phyloP scores from a whole-genome alignment of 2,113 vertebrate genomes.

The Ptychochromis oligacanthus region DNA sequence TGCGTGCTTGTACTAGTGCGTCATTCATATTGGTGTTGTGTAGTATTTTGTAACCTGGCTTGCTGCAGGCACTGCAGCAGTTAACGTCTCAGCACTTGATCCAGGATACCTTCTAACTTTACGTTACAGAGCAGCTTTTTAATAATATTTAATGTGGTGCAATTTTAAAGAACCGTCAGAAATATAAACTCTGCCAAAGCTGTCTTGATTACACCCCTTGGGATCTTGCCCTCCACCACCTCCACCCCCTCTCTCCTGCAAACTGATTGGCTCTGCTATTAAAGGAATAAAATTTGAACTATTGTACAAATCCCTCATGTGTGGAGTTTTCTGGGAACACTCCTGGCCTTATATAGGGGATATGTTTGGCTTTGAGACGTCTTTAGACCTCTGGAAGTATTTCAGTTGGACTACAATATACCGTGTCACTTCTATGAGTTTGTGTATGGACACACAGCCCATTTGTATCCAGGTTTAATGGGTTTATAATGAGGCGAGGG shows the following conservation, averaged over 20 bases:
- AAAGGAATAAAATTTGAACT: conserved; percentile 52
- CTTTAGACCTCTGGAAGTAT: conserved; percentile 42
- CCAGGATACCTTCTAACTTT: conserved; percentile 48
- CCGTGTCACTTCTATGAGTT: background rate
- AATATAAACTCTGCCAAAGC: conserved; percentile 56
- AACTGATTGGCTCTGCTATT: conserved; percentile 21
- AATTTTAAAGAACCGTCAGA: conserved; percentile 71
- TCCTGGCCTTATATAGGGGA: conserved; percentile 38
- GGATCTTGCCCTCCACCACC: conserved; percentile 24
- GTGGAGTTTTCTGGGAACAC: conserved; percentile 51
- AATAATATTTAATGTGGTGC: conserved; percentile 71
- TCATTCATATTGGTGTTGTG: conserved; percentile 25
- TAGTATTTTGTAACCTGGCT: background rate
- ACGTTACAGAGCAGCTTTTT: conserved; percentile 50
- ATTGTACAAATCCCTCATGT: conserved; percentile 53
- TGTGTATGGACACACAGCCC: conserved; percentile 14
- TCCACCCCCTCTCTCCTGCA: background rate
- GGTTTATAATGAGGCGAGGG: conserved; percentile 37
- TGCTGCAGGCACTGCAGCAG: background rate
- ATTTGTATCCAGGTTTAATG: conserved; percentile 30
- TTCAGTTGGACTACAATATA: conserved; percentile 44
- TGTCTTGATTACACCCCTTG: conserved; percentile 59
- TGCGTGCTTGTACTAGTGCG: background rate
- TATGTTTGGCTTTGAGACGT: conserved; percentile 41
- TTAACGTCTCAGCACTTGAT: conserved; percentile 5